These are phyloP conservation scores for Hemistola chrysoprasaria DNA, from an alignment of 2,888 invertebrate genomes.

Conservation along the genomic window DNA sequence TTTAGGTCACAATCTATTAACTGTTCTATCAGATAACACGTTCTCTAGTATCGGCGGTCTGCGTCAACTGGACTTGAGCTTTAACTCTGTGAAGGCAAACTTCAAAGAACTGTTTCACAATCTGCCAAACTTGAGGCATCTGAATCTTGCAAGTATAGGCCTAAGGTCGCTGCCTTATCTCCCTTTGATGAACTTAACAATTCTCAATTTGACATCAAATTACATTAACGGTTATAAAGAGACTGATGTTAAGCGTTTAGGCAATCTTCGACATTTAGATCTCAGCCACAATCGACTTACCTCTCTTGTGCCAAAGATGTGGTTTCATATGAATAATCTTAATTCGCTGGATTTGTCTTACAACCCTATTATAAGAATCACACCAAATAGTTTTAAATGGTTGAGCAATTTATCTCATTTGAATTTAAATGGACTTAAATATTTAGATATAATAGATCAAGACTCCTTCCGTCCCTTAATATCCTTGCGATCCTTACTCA, in stretches of 20 bases:
- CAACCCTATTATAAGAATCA: slow-evolving; percentile 90
- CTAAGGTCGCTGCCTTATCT: slow-evolving; percentile 89
- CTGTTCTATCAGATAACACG: slow-evolving; percentile 93
- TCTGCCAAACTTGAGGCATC: slow-evolving; percentile 89
- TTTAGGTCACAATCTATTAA: slow-evolving; percentile 90
- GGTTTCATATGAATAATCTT: slow-evolving; percentile 87
- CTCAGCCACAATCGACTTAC: slow-evolving; percentile 89
- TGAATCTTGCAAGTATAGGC: slow-evolving; percentile 89
- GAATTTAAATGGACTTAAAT: slow-evolving; percentile 87
- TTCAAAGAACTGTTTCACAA: slow-evolving; percentile 94
- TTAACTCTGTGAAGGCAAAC: slow-evolving; percentile 91
- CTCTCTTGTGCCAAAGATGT: slow-evolving; percentile 88
- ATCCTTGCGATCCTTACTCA: slow-evolving; percentile 86
- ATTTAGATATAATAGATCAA: slow-evolving; percentile 88
- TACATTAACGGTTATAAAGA: slow-evolving; percentile 87
- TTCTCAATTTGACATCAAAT: slow-evolving; percentile 91
- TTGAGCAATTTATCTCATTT: slow-evolving; percentile 87
- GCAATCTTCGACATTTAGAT: slow-evolving; percentile 87
- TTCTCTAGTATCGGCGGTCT: slow-evolving; percentile 91
- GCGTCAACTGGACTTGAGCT: slow-evolving; percentile 90
- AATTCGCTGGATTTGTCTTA: slow-evolving; percentile 90
- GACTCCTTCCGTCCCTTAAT: slow-evolving; percentile 87
- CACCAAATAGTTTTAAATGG: slow-evolving; percentile 87
- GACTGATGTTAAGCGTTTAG: slow-evolving; percentile 87
- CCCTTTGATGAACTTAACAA: slow-evolving; percentile 89